A percentile compares a stretch with the other conserved stretches of the same genome.
phyloP scores from a whole-genome alignment of 2,888 invertebrate species.

The Panorpa germanica region DNA sequence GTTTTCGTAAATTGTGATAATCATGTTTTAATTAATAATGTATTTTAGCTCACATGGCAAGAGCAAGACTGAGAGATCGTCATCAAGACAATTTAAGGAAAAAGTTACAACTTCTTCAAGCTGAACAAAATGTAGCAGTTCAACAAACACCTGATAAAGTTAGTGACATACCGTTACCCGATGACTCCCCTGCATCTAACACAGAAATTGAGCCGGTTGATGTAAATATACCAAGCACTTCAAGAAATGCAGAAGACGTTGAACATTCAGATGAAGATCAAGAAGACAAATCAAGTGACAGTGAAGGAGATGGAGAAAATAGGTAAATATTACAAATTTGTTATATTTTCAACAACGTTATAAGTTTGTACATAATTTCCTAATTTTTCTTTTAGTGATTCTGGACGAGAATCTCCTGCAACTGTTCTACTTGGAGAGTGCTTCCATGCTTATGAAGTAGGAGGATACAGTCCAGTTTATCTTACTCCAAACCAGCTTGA shows the following conservation, averaged over 20 bases:
- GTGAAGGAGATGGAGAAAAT: conserved; percentile 17
- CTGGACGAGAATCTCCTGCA: conserved; percentile 23
- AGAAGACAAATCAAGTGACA: conserved; percentile 21
- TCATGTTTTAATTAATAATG: conserved; percentile 9
- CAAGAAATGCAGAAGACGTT: too few relatives aligned
- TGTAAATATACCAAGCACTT: conserved; percentile 19
- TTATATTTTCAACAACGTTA: too few relatives aligned
- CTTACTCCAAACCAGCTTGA: conserved; percentile 43
- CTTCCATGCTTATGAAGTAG: conserved; percentile 53
- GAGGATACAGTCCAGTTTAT: conserved; percentile 68
- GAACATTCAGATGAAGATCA: conserved; percentile 14
- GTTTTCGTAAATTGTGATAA: conserved; percentile 1
- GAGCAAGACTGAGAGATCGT: conserved; percentile 76
- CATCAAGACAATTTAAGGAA: conserved; percentile 79
- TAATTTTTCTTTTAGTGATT: too few relatives aligned
- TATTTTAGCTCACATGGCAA: conserved; percentile 68
- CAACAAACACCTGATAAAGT: conserved; percentile 8
- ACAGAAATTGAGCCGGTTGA: conserved; percentile 13
- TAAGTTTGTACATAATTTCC: too few relatives aligned
- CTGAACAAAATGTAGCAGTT: conserved; percentile 49
- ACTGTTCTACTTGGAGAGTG: conserved; percentile 31
- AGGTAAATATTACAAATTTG: too few relatives aligned
- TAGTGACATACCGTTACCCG: neutral
- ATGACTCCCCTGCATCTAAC: neutral
- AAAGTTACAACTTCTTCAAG: conserved; percentile 78